A percentile compares a stretch with the other conserved stretches of the same genome.
phyloP scores from a whole-genome alignment of 1,140 invertebrate genomes.

The Procambarus virginalis region DNA sequence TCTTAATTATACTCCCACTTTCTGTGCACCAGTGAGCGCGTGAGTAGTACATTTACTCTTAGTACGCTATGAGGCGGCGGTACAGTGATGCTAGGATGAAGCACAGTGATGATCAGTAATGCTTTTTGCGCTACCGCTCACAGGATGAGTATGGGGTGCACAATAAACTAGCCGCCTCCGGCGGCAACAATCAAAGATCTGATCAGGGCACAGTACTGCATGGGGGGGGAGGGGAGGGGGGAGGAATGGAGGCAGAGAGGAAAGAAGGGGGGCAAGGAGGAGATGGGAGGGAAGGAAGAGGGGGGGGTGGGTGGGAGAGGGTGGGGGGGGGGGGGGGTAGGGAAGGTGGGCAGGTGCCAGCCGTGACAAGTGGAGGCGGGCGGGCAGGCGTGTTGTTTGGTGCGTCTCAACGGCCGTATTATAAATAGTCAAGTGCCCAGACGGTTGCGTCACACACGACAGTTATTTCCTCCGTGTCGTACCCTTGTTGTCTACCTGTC shows the following conservation, averaged over 20 bases:
- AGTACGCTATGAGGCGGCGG: no score
- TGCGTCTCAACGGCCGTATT: conserved; percentile 5
- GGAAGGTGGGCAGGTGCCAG: neutral
- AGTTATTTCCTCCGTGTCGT: conserved; percentile 9
- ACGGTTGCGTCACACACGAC: conserved; percentile 22
- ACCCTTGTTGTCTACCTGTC: neutral
- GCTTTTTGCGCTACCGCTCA: no score
- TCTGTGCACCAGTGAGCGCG: no score
- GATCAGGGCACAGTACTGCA: no score
- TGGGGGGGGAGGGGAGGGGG: neutral
- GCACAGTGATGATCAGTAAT: no score
- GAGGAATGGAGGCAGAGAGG: neutral
- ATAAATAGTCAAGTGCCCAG: conserved; percentile 40
- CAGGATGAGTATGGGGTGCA: no score
- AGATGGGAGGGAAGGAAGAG: neutral
- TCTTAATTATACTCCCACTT: no score
- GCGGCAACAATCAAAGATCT: no score
- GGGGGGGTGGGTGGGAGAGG: neutral
- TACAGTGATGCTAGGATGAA: no score
- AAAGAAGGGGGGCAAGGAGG: neutral
- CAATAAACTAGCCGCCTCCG: no score
- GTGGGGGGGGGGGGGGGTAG: neutral
- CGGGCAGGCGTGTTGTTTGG: neutral
- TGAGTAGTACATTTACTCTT: no score
- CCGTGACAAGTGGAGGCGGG: neutral